Percentiles rank a stretch among this genome's conserved stretches.
Evolutionary conservation across 2,888 invertebrate species (phyloP).

Genomic region (Actias luna): DNA sequence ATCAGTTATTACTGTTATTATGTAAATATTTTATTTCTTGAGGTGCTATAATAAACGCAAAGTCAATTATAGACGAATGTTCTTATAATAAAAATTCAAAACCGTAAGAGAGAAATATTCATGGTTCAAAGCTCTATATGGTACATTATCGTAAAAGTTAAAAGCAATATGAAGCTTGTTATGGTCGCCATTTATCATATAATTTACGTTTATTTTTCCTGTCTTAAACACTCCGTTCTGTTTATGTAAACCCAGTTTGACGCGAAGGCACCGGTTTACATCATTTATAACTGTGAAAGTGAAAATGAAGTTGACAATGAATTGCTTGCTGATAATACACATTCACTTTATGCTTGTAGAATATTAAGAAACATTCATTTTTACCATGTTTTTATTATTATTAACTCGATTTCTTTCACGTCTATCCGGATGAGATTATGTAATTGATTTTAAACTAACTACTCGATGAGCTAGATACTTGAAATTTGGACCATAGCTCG

Average conservation of each 20-base stretch:
- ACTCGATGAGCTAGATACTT: too few relatives aligned
- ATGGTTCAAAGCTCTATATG: neutral
- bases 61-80: neutral
- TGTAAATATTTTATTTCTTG: neutral
- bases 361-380: too few relatives aligned
- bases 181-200: neutral
- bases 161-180: constrained; percentile 6
- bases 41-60: neutral
- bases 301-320: too few relatives aligned
- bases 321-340: neutral
- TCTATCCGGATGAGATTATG: too few relatives aligned
- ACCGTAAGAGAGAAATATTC: neutral
- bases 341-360: too few relatives aligned
- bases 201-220: neutral
- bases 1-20: neutral
- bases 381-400: too few relatives aligned
- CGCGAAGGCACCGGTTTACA: neutral
- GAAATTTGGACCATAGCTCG: too few relatives aligned
- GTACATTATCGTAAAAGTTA: constrained; percentile 9
- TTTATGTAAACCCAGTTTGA: neutral
- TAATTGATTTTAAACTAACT: too few relatives aligned
- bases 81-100: neutral
- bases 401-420: too few relatives aligned
- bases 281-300: too few relatives aligned
- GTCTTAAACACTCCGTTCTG: neutral